Percentiles rank a stretch among this genome's conserved stretches.
Conservation (phyloP, 1,140 invertebrate species). For the Ericerus pela region DNA sequence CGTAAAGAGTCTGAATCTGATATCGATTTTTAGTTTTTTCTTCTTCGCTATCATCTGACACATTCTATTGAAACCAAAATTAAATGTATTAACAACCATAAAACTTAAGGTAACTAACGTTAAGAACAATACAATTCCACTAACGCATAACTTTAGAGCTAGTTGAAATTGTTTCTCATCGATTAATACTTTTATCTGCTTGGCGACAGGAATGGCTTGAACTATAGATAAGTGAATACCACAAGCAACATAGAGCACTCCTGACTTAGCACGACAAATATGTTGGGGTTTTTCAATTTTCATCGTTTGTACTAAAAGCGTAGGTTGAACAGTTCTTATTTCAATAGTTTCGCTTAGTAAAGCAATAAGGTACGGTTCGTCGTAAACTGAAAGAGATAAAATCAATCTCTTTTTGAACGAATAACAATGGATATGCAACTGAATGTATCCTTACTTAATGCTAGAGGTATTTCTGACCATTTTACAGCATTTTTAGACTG, state of each 20-base stretch:
- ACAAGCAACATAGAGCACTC: constrained; percentile 72
- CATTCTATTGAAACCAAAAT: constrained; percentile 42
- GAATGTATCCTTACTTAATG: constrained; percentile 40
- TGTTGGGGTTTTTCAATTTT: constrained; percentile 49
- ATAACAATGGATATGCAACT: not conserved
- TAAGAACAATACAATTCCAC: constrained; percentile 29
- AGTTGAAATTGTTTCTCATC: constrained; percentile 84
- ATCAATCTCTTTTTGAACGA: constrained; percentile 1
- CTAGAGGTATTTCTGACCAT: constrained; percentile 66
- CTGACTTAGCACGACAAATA: constrained; percentile 49
- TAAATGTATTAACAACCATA: not conserved
- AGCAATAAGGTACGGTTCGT: constrained; percentile 78
- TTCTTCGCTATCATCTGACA: constrained; percentile 63
- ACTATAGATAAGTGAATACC: constrained; percentile 75
- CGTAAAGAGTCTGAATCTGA: constrained; percentile 78
- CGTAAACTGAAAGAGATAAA: constrained; percentile 51
- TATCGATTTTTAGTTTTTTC: constrained; percentile 67
- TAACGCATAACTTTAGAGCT: constrained; percentile 80
- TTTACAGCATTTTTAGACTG: constrained; percentile 52
- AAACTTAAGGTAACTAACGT: constrained; percentile 1
- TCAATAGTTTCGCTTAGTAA: constrained; percentile 66
- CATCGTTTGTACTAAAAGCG: constrained; percentile 58
- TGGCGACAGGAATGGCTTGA: constrained; percentile 53
- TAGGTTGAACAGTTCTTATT: constrained; percentile 54
- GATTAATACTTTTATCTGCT: constrained; percentile 66